Conservation (phyloP, 2,113 vertebrate species). For the Glaucomys volans region DNA sequence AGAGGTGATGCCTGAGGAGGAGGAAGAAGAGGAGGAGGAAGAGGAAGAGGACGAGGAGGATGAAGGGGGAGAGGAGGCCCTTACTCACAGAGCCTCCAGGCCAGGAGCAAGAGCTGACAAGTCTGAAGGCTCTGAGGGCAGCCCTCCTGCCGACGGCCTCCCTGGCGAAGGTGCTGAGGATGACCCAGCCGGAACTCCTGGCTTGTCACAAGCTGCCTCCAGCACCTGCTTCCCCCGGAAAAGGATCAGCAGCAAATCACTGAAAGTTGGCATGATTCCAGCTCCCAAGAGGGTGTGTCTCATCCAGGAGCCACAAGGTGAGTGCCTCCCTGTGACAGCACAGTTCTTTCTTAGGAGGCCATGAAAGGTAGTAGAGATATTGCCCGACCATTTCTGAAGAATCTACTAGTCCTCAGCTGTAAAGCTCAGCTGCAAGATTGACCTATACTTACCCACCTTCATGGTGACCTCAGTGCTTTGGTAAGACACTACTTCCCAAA, state of each 20-base stretch:
- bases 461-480: background rate
- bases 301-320: slow-evolving; percentile 88
- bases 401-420: background rate
- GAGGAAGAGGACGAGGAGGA: slow-evolving; percentile 80
- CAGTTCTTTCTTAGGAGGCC: background rate
- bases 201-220: slow-evolving; percentile 75
- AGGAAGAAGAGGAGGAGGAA: slow-evolving; percentile 69
- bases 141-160: slow-evolving; percentile 36
- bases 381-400: background rate
- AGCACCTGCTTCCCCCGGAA: slow-evolving; percentile 85
- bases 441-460: background rate
- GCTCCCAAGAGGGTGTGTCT: slow-evolving; percentile 89
- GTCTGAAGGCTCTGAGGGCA: background rate
- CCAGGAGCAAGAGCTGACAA: background rate
- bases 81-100: slow-evolving; percentile 59
- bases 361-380: background rate
- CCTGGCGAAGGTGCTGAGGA: slow-evolving; percentile 68
- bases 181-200: slow-evolving; percentile 55
- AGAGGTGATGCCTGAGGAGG: slow-evolving; percentile 64
- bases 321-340: background rate
- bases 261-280: slow-evolving; percentile 89
- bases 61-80: slow-evolving; percentile 6
- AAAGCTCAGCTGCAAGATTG: background rate
- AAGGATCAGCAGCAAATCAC: slow-evolving; percentile 88
- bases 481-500: background rate